These are phyloP conservation scores for Drosophila bunnanda DNA, from an alignment of 2,888 invertebrate species.

Conservation along the genomic window DNA sequence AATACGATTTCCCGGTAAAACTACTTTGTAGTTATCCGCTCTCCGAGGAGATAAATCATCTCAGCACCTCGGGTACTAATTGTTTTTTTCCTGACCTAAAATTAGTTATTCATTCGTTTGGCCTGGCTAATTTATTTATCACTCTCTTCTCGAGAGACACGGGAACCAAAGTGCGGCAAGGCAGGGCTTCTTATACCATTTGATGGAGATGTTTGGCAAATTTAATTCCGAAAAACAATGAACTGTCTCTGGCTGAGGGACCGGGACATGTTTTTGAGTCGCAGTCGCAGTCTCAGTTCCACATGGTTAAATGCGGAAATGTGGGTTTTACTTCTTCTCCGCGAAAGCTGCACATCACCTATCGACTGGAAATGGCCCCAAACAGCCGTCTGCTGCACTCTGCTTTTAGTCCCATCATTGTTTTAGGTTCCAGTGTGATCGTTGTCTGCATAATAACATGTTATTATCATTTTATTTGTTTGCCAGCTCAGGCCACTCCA, in stretches of 20 bases:
- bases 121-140: conserved; percentile 30
- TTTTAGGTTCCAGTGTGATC: conserved; percentile 51
- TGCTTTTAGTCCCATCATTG: conserved; percentile 69
- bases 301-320: conserved; percentile 79
- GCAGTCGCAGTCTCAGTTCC: conserved; percentile 80
- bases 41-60: conserved; percentile 23
- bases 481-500: conserved; percentile 58
- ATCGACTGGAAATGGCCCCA: conserved; percentile 27
- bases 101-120: conserved; percentile 24
- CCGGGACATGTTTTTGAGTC: conserved; percentile 49
- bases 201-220: conserved; percentile 44
- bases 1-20: conserved; percentile 37
- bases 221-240: conserved; percentile 46
- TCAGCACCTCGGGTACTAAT: conserved; percentile 17
- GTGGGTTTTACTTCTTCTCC: conserved; percentile 41
- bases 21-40: conserved; percentile 34
- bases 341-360: conserved; percentile 30
- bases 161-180: not conserved
- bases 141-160: conserved; percentile 3
- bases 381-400: conserved; percentile 35
- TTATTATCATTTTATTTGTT: conserved; percentile 81
- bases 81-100: conserved; percentile 24
- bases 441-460: conserved; percentile 75
- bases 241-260: conserved; percentile 39
- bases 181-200: conserved; percentile 1